Evolutionary conservation across 2,113 vertebrate species (phyloP).

Genomic region (Ariopsis seemanni): DNA sequence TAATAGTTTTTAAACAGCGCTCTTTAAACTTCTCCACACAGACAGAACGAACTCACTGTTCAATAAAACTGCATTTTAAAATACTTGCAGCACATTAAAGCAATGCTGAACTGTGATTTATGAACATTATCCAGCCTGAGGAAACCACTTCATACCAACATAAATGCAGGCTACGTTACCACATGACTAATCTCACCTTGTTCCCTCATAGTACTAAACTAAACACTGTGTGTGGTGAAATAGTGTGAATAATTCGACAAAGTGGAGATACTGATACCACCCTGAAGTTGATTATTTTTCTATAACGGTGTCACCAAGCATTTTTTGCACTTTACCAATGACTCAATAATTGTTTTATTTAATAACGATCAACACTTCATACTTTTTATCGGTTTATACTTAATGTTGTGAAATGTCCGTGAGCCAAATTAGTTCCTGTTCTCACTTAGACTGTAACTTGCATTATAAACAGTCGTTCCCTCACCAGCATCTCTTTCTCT

Average conservation of each 20-base stretch:
- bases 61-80: conserved; percentile 67
- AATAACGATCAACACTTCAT: background rate
- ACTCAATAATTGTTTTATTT: background rate
- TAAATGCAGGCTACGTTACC: background rate
- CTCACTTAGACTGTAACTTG: background rate
- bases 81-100: conserved; percentile 31
- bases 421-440: background rate
- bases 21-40: conserved; percentile 53
- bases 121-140: conserved; percentile 10
- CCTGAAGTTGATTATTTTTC: too few relatives aligned
- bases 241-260: background rate
- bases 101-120: background rate
- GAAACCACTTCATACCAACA: conserved; percentile 34
- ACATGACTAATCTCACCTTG: background rate
- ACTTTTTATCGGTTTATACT: background rate
- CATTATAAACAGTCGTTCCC: background rate
- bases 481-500: background rate
- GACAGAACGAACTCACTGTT: conserved; percentile 50
- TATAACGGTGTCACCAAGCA: background rate
- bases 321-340: background rate
- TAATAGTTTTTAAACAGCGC: conserved; percentile 74
- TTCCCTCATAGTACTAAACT: background rate
- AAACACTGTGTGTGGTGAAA: background rate
- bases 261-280: background rate
- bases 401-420: background rate